phyloP scores from a whole-genome alignment of 2,888 invertebrate species.

The Tetropium fuscum region DNA sequence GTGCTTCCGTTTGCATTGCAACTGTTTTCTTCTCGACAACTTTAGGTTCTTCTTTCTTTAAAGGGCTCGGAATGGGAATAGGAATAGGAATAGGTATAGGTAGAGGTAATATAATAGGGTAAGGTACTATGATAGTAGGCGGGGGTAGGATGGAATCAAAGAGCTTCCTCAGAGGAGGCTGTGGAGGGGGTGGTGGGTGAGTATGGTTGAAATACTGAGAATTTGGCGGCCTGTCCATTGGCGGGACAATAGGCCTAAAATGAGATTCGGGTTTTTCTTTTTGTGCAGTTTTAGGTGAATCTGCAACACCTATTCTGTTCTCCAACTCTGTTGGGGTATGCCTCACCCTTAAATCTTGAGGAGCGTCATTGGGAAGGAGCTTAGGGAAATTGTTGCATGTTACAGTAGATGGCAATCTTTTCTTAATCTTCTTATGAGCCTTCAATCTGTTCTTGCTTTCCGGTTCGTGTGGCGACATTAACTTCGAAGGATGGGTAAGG shows the following conservation, averaged over 20 bases:
- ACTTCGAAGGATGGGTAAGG: slow-evolving; percentile 75
- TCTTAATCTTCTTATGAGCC: slow-evolving; percentile 66
- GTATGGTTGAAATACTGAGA: slow-evolving; percentile 60
- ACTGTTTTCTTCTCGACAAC: slow-evolving; percentile 44
- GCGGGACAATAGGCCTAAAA: slow-evolving; percentile 32
- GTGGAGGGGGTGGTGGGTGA: slow-evolving; percentile 49
- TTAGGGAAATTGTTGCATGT: slow-evolving; percentile 61
- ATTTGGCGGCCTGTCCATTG: slow-evolving; percentile 63
- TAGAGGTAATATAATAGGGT: slow-evolving; percentile 86
- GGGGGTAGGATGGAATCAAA: slow-evolving; percentile 70
- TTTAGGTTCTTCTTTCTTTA: slow-evolving; percentile 46
- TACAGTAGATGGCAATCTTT: slow-evolving; percentile 63
- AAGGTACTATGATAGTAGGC: slow-evolving; percentile 87
- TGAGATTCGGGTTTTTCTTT: slow-evolving; percentile 20
- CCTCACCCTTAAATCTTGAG: slow-evolving; percentile 61
- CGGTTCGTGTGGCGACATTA: slow-evolving; percentile 66
- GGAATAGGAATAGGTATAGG: slow-evolving; percentile 88
- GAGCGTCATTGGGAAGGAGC: slow-evolving; percentile 50
- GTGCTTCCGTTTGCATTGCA: slow-evolving; percentile 49
- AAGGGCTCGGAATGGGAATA: slow-evolving; percentile 64
- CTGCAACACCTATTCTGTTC: background rate
- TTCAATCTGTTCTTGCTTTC: slow-evolving; percentile 57
- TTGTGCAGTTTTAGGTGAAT: slow-evolving; percentile 8
- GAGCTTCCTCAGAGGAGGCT: slow-evolving; percentile 64
- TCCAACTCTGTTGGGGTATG: slow-evolving; percentile 46